Conservation (phyloP, 2,797 vertebrate species). For the Microchirus variegatus region DNA sequence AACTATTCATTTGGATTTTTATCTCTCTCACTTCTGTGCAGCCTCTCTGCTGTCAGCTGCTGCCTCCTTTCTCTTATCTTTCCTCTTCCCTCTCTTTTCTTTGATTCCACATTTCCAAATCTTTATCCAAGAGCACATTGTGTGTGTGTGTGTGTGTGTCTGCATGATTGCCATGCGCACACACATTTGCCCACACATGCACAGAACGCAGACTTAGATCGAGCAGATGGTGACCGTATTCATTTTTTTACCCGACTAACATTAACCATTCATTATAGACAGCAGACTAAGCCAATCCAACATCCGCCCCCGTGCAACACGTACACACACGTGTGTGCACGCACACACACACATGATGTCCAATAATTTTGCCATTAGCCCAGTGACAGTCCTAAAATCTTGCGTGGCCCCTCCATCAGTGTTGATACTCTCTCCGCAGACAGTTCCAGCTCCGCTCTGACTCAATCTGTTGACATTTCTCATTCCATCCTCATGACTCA, state of each 20-base stretch:
- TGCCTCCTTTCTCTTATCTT: conserved; percentile 35
- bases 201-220: conserved; percentile 79
- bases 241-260: conserved; percentile 84
- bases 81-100: conserved; percentile 51
- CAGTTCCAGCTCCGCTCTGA: conserved; percentile 74
- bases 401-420: conserved; percentile 65
- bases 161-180: conserved; percentile 56
- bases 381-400: conserved; percentile 66
- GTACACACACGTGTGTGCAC: conserved; percentile 58
- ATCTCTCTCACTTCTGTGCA: conserved; percentile 18
- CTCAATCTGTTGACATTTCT: conserved; percentile 80
- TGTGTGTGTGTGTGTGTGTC: conserved; percentile 43
- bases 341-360: conserved; percentile 46
- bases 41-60: conserved; percentile 42
- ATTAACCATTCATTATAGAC: conserved; percentile 87
- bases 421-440: conserved; percentile 75
- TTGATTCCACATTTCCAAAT: conserved; percentile 69
- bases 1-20: conserved; percentile 28
- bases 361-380: conserved; percentile 72
- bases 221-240: conserved; percentile 89
- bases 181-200: conserved; percentile 44
- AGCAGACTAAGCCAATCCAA: conserved; percentile 83
- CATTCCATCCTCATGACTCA: conserved; percentile 71
- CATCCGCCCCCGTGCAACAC: conserved; percentile 75
- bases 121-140: conserved; percentile 71